Evolutionary conservation across 2,888 invertebrate genomes (phyloP).

Genomic region (Drosophila peninsularis): DNA sequence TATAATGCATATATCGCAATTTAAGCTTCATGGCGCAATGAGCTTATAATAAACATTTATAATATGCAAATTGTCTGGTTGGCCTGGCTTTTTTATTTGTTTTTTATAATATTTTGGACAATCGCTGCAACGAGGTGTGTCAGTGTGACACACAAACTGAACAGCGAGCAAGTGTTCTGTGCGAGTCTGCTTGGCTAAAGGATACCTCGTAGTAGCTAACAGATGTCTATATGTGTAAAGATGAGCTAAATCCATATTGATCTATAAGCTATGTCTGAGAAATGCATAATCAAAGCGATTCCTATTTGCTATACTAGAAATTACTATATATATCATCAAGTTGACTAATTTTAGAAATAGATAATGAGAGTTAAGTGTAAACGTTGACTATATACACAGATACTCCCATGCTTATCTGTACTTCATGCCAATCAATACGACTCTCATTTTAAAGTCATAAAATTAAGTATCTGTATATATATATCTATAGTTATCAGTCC

Average conservation of each 20-base stretch:
- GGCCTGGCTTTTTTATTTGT: conserved; percentile 2
- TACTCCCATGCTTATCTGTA: not conserved
- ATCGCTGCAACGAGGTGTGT: conserved; percentile 46
- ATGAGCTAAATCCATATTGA: no score
- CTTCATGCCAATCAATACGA: not conserved
- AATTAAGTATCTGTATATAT: not conserved
- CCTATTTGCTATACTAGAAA: no score
- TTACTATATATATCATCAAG: no score
- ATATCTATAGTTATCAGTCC: conserved; percentile 8
- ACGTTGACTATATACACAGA: no score
- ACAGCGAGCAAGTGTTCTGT: conserved; percentile 2
- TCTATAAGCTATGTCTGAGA: no score
- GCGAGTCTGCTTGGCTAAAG: not conserved
- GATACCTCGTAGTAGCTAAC: not conserved
- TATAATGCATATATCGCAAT: conserved; percentile 36
- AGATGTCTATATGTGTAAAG: no score
- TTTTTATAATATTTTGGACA: conserved; percentile 19
- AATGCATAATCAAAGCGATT: no score
- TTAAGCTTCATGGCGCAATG: conserved; percentile 58
- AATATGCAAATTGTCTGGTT: conserved; percentile 52
- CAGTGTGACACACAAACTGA: conserved; percentile 25
- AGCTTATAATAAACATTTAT: conserved; percentile 38
- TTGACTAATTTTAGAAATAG: no score
- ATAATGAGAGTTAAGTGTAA: not conserved
- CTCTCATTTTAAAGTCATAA: conserved; percentile 1